Evolutionary conservation across 2,888 invertebrate genomes (phyloP), one percentile per base, ranked within the genome.

Genomic region (Alloplasta piceator): DNA sequence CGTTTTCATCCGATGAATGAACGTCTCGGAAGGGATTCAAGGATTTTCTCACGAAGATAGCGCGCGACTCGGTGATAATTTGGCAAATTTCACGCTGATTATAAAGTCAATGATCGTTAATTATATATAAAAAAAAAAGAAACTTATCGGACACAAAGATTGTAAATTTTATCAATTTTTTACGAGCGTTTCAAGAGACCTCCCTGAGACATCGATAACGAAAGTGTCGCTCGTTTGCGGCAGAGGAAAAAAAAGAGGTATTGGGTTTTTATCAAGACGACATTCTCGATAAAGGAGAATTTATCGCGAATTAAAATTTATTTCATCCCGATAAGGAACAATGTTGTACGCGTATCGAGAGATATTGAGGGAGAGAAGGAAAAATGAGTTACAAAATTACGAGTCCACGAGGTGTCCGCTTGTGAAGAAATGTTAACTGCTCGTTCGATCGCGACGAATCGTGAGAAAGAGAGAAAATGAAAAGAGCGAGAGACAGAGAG

Each of bases 361-460:
- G 26, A 26, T 26, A 26, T 26, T 26, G 26, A 26, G 26, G 26
- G 26, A 26, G 26, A 26, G 26, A 55, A 55, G 7, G 16, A 55
- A 55, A 9, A 56, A 16, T 10, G 46, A 46, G 14, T 6, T 7
- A 10, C 16, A 36, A 63, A 60, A 26, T 26, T 26, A 63, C 12
- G 52, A 72, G n/a, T 52, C 7, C 26, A 6, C 5, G 39, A 52
- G 26, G 50, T 41, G 10, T 61, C 52, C 14, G 26, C 12, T 39
- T 12, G 50, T 39, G 52, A 71, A 71, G 36, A 41, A 71, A 50
- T 41, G 61, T 61, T 48, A 26, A 71, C 14, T 50, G 48, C 50
- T 26, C 50, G 38, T 12, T 12, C 9, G 48, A 74, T 56, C 48
- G 43, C 12, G 64, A 58, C 50, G 61, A 61, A 46, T 52, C 48